phyloP scores from a whole-genome alignment of 2,888 invertebrate genomes.

The Galerucella nymphaeae region DNA sequence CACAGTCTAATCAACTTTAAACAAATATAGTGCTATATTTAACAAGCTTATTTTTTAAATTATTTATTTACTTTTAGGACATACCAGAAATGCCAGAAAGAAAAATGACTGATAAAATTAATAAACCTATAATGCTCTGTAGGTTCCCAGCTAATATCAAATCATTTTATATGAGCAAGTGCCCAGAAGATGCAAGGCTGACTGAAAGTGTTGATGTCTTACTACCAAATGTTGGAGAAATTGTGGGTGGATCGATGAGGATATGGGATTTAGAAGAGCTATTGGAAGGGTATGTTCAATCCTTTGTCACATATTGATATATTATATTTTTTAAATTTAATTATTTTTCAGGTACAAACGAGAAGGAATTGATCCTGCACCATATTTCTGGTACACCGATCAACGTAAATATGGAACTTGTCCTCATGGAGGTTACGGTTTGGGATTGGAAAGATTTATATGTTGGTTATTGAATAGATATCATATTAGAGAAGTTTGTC shows the following conservation, averaged over 20 bases:
- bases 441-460: constrained; percentile 95
- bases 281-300: constrained; percentile 71
- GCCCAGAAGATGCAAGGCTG: constrained; percentile 83
- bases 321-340: background rate
- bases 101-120: constrained; percentile 97
- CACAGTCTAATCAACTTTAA: background rate
- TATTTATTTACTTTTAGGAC: constrained; percentile 68
- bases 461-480: constrained; percentile 96
- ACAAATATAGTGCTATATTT: background rate
- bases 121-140: constrained; percentile 94
- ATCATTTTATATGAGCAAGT: constrained; percentile 97
- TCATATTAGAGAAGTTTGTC: constrained; percentile 97
- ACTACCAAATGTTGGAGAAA: constrained; percentile 97
- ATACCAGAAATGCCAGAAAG: constrained; percentile 99
- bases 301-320: background rate
- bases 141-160: constrained; percentile 96
- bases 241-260: constrained; percentile 99
- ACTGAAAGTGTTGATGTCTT: constrained; percentile 98
- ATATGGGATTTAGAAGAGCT: constrained; percentile 89
- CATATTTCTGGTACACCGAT: constrained; percentile 98
- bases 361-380: constrained; percentile 90
- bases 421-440: constrained; percentile 98
- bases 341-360: constrained; percentile 72
- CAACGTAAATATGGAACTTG: constrained; percentile 95
- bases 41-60: background rate